These are phyloP conservation scores for Agrilus planipennis DNA, from an alignment of 1,140 invertebrate genomes.

Conservation along the genomic window DNA sequence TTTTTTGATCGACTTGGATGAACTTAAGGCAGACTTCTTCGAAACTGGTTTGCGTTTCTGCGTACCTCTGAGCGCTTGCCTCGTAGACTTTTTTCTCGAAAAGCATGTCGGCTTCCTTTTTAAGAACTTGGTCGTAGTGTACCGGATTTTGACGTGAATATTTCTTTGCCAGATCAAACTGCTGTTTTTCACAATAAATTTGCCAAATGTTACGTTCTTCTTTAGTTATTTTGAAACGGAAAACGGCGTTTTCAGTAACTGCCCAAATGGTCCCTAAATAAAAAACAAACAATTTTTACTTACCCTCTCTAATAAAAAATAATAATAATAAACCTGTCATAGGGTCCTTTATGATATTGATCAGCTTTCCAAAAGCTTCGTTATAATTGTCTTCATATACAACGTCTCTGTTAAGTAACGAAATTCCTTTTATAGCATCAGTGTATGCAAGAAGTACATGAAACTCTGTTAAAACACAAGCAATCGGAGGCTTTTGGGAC, in stretches of 20 bases:
- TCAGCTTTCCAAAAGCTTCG: slow-evolving; percentile 66
- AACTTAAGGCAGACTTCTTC: slow-evolving; percentile 92
- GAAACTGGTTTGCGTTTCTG: slow-evolving; percentile 82
- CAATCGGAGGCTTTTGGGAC: slow-evolving; percentile 45
- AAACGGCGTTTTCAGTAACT: slow-evolving; percentile 71
- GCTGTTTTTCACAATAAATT: slow-evolving; percentile 75
- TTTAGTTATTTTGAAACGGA: slow-evolving; percentile 70
- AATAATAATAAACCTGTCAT: slow-evolving; percentile 41
- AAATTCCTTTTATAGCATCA: slow-evolving; percentile 74
- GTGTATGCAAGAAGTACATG: slow-evolving; percentile 76
- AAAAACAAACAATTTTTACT: not conserved
- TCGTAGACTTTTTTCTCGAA: slow-evolving; percentile 72
- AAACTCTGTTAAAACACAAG: slow-evolving; percentile 82
- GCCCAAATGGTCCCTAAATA: slow-evolving; percentile 62
- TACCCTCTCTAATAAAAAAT: not conserved
- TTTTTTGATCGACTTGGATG: slow-evolving; percentile 66
- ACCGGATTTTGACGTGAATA: slow-evolving; percentile 65
- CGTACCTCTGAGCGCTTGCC: slow-evolving; percentile 76
- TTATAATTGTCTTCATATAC: slow-evolving; percentile 79
- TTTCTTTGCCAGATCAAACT: slow-evolving; percentile 80
- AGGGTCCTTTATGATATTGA: slow-evolving; percentile 73
- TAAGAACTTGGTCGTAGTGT: slow-evolving; percentile 71
- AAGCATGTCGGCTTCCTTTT: slow-evolving; percentile 79
- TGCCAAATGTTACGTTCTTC: slow-evolving; percentile 85
- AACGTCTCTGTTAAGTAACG: slow-evolving; percentile 72